A percentile compares a stretch with the other conserved stretches of the same genome.
Evolutionary conservation across 2,888 invertebrate genomes (phyloP).

Genomic region (Rhagonycha lutea): DNA sequence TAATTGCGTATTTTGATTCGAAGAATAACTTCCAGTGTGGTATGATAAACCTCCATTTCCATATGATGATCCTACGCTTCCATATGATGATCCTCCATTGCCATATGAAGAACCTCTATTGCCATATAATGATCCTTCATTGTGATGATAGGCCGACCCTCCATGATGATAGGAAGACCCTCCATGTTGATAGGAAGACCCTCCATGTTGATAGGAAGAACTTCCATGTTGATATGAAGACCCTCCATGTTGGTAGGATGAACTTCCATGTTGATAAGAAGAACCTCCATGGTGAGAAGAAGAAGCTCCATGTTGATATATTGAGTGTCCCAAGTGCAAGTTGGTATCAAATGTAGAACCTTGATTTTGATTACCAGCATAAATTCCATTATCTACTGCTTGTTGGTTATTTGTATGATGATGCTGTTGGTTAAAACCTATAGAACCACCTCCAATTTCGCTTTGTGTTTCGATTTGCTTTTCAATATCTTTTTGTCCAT

Average conservation of each 20-base stretch:
- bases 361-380: not conserved
- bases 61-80: not conserved
- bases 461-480: not conserved
- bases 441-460: not conserved
- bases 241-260: not conserved
- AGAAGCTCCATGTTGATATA: not conserved
- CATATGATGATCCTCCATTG: not conserved
- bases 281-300: not conserved
- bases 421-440: not conserved
- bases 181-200: not conserved
- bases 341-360: not conserved
- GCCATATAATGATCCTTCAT: not conserved
- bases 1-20: not conserved
- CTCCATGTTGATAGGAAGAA: not conserved
- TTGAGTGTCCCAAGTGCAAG: not conserved
- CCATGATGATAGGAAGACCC: not conserved
- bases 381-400: not conserved
- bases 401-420: not conserved
- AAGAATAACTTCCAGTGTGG: not conserved
- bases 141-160: not conserved
- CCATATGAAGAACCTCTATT: not conserved
- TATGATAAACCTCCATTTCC: not conserved
- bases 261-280: not conserved
- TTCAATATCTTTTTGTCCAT: not conserved
- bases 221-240: not conserved